These are phyloP conservation scores for Lates japonicus DNA, from an alignment of 2,797 vertebrate genomes.

Conservation along the genomic window DNA sequence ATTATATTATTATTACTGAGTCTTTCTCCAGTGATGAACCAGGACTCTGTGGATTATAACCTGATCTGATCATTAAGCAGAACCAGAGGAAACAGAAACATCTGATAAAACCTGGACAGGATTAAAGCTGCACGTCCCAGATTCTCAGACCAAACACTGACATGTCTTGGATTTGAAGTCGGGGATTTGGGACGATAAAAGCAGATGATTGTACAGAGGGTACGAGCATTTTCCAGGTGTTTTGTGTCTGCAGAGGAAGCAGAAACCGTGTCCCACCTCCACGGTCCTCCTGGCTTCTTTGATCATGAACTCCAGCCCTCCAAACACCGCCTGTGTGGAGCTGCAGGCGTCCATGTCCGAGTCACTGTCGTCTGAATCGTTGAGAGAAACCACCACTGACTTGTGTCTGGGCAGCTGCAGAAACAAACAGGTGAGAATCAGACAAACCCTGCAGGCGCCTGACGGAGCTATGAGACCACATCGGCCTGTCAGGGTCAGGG, in stretches of 20 bases:
- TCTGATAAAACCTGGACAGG: too few relatives aligned
- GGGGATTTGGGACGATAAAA: too few relatives aligned
- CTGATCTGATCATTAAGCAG: not conserved
- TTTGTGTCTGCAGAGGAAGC: not conserved
- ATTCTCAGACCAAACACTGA: not conserved
- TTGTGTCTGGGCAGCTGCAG: slow-evolving; percentile 95
- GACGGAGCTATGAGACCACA: too few relatives aligned
- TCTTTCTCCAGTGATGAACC: not conserved
- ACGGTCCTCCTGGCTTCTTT: slow-evolving; percentile 96
- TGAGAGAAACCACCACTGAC: slow-evolving; percentile 94
- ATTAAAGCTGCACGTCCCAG: too few relatives aligned
- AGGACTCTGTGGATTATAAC: not conserved
- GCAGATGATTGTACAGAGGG: too few relatives aligned
- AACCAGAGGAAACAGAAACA: too few relatives aligned
- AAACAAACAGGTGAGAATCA: not conserved
- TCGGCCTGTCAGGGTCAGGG: too few relatives aligned
- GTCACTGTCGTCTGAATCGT: slow-evolving; percentile 96
- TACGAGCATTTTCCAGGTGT: not conserved
- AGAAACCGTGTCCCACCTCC: slow-evolving; percentile 85
- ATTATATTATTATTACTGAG: too few relatives aligned
- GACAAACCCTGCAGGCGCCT: not conserved
- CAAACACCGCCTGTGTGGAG: slow-evolving; percentile 88
- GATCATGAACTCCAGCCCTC: slow-evolving; percentile 98
- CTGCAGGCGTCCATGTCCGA: slow-evolving; percentile 90
- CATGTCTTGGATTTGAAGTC: too few relatives aligned